Evolutionary conservation across 2,888 invertebrate species (phyloP), one percentile per base, ranked within the genome.

Genomic region (Himalopsyche tibetana): DNA sequence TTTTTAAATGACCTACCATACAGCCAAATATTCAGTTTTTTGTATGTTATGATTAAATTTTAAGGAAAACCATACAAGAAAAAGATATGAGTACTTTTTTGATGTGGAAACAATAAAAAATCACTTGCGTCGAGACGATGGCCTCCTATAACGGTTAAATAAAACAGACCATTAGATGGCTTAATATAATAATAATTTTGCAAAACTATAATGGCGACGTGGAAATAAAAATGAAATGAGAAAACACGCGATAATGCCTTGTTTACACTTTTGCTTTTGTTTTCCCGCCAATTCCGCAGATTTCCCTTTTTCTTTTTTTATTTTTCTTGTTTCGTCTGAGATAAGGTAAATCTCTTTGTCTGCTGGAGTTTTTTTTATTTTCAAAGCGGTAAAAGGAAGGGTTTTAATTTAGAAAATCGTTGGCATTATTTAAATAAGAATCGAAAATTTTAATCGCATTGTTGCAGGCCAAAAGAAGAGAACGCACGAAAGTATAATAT

Each of bases 211-310:
- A 74, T 74, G 74, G 28, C 36, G 15, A 36, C 5, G 74, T 74
- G 17, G 83, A 40, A 56, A 69, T 83, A 40, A 28, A 63, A 69
- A 38, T 28, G 42, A 82, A 82, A 82, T 51, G 82, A 80, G 80
- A 45, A 38, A 84, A 55, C 28, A 55, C 36, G 69, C 19, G 40
- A 82, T 85, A 85, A 74, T 82, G 85, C 79, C 82, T 82, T 85
- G 85, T 82, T 82, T 85, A 85, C 85, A 82, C 55, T 82, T n/a
- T 51, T 17, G 81, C 63, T 82, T 63, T 85, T 74, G 82, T 85
- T 51, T 82, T 36, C 38, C 28, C 74, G 38, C 74, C 36, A 74
- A 74, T 74, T 74, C 12, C 15, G 74, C 74, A 74, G 36, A 74
- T 74, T 74, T 36, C 5, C 36, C 38, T 74, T 74, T 36, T 63